phyloP scores from a whole-genome alignment of 2,888 invertebrate genomes.

The Drosophila anceps region DNA sequence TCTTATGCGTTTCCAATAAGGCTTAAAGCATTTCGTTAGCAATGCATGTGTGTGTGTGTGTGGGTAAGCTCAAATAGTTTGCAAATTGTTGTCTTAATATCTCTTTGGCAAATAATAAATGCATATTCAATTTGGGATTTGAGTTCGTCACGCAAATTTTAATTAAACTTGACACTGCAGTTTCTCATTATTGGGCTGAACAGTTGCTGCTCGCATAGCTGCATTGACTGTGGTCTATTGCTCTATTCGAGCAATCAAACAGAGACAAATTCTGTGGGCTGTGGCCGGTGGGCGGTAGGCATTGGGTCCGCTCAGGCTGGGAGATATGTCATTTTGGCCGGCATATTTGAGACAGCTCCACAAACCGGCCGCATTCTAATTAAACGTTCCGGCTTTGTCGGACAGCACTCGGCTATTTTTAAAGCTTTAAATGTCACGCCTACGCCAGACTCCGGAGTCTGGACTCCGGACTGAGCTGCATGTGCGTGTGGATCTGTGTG shows the following conservation, averaged over 20 bases:
- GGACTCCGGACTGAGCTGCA: slow-evolving; percentile 39
- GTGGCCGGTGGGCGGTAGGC: neutral
- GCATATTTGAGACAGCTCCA: slow-evolving; percentile 37
- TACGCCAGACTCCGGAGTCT: slow-evolving; percentile 40
- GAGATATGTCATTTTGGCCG: slow-evolving; percentile 34
- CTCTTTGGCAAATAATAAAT: slow-evolving; percentile 8
- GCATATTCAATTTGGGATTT: slow-evolving; percentile 9
- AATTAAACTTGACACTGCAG: slow-evolving; percentile 11
- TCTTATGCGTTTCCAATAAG: slow-evolving; percentile 1
- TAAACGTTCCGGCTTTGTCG: slow-evolving; percentile 65
- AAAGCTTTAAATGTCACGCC: slow-evolving; percentile 75
- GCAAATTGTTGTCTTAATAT: slow-evolving; percentile 6
- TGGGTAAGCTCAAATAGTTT: slow-evolving; percentile 4
- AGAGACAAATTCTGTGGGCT: slow-evolving; percentile 15
- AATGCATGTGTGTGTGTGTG: neutral
- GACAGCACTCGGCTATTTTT: slow-evolving; percentile 55
- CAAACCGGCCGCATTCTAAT: slow-evolving; percentile 67
- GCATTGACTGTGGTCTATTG: slow-evolving; percentile 10
- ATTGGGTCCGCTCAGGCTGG: neutral
- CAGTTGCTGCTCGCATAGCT: neutral
- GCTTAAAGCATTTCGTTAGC: slow-evolving; percentile 7
- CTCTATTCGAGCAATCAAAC: slow-evolving; percentile 26
- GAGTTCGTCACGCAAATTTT: slow-evolving; percentile 7
- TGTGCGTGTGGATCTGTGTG: slow-evolving; percentile 25
- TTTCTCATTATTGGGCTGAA: slow-evolving; percentile 7